Evolutionary conservation across 1,140 invertebrate genomes (phyloP).

Genomic region (Tribolium castaneum): DNA sequence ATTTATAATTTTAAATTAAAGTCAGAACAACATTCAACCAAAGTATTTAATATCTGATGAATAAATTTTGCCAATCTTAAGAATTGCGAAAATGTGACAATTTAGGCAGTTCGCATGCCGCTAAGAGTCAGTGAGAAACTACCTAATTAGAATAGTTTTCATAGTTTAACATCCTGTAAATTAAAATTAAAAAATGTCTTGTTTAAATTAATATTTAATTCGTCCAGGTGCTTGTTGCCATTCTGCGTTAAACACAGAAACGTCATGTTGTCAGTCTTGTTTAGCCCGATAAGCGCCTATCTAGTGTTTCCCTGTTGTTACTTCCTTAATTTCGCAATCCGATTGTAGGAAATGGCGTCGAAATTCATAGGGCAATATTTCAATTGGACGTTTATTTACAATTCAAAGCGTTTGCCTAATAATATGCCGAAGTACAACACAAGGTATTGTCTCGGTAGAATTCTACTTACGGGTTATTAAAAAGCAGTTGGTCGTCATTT

Average conservation of each 20-base stretch:
- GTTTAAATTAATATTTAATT: not conserved
- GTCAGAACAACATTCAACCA: too few relatives aligned
- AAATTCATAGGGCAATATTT: not conserved
- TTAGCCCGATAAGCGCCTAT: not conserved
- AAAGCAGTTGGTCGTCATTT: slow-evolving; percentile 49
- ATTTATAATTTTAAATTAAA: too few relatives aligned
- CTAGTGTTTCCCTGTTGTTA: not conserved
- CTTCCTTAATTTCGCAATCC: not conserved
- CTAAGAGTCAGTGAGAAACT: not conserved
- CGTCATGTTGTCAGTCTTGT: not conserved
- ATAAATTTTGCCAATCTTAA: not conserved
- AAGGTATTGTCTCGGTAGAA: slow-evolving; percentile 43
- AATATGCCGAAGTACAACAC: slow-evolving; percentile 41
- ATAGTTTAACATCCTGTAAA: not conserved
- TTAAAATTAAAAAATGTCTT: not conserved
- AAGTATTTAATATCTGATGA: too few relatives aligned
- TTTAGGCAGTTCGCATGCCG: too few relatives aligned
- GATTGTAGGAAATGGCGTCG: not conserved
- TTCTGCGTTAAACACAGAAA: not conserved
- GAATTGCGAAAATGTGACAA: not conserved
- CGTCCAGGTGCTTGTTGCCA: not conserved
- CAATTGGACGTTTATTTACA: slow-evolving; percentile 23
- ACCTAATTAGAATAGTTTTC: not conserved
- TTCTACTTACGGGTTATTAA: slow-evolving; percentile 49
- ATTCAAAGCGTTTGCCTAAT: slow-evolving; percentile 41